These are phyloP conservation scores for Bactericera cockerelli DNA, from an alignment of 1,140 invertebrate species.

Conservation along the genomic window DNA sequence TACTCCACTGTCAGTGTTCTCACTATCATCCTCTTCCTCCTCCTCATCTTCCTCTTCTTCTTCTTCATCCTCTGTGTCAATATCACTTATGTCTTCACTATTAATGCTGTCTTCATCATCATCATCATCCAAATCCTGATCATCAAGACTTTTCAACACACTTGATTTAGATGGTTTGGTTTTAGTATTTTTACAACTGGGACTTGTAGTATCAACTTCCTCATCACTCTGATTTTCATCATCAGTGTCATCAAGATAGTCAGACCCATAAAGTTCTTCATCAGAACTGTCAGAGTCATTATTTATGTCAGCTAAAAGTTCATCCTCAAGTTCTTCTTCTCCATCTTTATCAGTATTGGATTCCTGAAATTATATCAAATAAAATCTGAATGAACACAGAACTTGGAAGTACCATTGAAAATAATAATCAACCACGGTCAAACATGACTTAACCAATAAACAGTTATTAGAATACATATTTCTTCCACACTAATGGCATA, in stretches of 20 bases:
- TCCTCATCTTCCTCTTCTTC: background rate
- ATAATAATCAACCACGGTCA: too few relatives aligned
- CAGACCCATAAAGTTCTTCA: background rate
- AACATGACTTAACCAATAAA: too few relatives aligned
- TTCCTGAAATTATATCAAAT: background rate
- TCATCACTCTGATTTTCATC: background rate
- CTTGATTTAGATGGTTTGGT: background rate
- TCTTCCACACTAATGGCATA: too few relatives aligned
- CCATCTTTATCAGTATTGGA: background rate
- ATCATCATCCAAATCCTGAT: background rate
- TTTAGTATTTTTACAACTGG: background rate
- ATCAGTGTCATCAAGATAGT: background rate
- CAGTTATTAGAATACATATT: too few relatives aligned
- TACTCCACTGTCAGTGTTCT: background rate
- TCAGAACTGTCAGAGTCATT: background rate
- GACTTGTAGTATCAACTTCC: background rate
- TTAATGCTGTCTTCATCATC: background rate
- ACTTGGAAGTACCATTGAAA: background rate
- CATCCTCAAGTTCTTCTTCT: background rate
- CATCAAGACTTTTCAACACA: slow-evolving; percentile 3
- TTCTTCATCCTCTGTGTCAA: slow-evolving; percentile 4
- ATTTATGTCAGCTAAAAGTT: background rate
- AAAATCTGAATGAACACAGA: background rate
- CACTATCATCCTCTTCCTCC: background rate
- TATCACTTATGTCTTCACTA: slow-evolving; percentile 5